These are phyloP conservation scores for Laodelphax striatellus DNA, from an alignment of 1,140 invertebrate genomes.

Conservation along the genomic window DNA sequence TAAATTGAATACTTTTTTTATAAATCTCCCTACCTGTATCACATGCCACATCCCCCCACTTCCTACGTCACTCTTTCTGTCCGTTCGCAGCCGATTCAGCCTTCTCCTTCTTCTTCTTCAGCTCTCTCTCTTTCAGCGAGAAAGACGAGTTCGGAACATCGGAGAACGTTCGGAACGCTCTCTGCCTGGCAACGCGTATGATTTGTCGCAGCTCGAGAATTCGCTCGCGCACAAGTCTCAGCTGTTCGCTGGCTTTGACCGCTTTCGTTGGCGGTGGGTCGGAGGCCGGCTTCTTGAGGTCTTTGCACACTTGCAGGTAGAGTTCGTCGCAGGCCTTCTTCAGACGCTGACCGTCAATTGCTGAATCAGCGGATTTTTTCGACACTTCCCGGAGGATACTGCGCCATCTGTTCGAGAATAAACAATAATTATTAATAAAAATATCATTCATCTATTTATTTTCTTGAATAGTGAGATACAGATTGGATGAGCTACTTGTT, in stretches of 20 bases:
- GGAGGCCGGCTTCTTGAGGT: not conserved
- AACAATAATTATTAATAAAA: too few relatives aligned
- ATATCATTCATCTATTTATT: too few relatives aligned
- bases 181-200: not conserved
- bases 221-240: not conserved
- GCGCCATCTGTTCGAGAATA: not conserved
- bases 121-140: not conserved
- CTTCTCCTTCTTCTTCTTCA: too few relatives aligned
- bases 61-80: too few relatives aligned
- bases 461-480: too few relatives aligned
- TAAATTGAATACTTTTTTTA: too few relatives aligned
- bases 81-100: too few relatives aligned
- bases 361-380: not conserved
- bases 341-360: not conserved
- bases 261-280: not conserved
- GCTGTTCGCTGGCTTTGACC: not conserved
- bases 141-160: not conserved
- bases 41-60: too few relatives aligned
- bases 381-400: not conserved
- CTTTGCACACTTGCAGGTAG: not conserved
- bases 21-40: too few relatives aligned
- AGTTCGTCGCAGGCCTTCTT: not conserved
- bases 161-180: not conserved
- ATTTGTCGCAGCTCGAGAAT: not conserved
- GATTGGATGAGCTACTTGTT: too few relatives aligned